Evolutionary conservation across 2,888 invertebrate species (phyloP).

Genomic region (Proisotoma minuta): DNA sequence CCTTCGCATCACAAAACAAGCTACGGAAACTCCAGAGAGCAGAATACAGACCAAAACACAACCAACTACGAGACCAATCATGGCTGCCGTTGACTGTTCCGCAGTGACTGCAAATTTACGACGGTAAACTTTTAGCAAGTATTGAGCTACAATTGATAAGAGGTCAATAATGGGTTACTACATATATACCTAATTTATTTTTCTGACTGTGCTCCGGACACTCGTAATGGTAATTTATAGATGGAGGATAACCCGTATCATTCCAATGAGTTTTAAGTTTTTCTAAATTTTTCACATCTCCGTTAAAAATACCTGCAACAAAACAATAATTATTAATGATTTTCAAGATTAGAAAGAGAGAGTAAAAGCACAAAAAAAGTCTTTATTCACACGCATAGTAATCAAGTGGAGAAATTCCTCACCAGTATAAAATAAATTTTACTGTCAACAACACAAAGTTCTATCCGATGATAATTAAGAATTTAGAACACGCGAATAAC

Average conservation of each 20-base stretch:
- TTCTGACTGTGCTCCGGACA: conserved; percentile 42
- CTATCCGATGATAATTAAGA: too few species aligned
- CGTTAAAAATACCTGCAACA: conserved; percentile 43
- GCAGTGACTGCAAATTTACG: conserved; percentile 2
- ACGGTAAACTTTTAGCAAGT: too few species aligned
- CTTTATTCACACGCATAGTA: too few species aligned
- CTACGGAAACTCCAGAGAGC: conserved; percentile 59
- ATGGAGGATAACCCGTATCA: conserved; percentile 58
- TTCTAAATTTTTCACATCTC: conserved; percentile 14
- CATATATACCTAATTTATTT: conserved; percentile 12
- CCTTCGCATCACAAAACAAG: conserved; percentile 62
- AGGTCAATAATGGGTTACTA: background rate
- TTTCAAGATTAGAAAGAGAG: background rate
- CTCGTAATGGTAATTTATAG: conserved; percentile 60
- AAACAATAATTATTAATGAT: background rate
- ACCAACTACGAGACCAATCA: conserved; percentile 64
- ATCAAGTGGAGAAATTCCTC: too few species aligned
- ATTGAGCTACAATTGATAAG: background rate
- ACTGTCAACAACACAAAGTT: too few species aligned
- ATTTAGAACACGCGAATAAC: too few species aligned
- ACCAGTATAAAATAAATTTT: too few species aligned
- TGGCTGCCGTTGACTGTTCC: conserved; percentile 48
- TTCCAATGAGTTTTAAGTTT: conserved; percentile 50
- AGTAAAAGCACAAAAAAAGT: background rate
- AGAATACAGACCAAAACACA: conserved; percentile 63